These are phyloP conservation scores for Hippasteria phrygiana DNA, from an alignment of 53 echinoderm and acorn worm species.

Conservation along the genomic window DNA sequence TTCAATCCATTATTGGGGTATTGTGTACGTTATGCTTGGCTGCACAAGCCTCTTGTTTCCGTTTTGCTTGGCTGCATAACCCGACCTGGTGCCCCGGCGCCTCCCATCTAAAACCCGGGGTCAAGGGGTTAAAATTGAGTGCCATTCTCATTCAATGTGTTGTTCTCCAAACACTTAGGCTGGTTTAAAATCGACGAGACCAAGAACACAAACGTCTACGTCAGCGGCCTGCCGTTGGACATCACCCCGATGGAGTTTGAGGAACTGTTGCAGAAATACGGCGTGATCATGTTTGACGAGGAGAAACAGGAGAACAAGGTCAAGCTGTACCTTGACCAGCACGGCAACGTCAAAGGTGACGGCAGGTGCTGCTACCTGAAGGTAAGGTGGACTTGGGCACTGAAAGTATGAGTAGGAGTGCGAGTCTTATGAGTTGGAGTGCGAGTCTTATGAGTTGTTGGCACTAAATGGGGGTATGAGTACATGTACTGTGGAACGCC, in stretches of 20 bases:
- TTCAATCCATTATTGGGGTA: too few relatives aligned
- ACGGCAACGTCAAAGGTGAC: conserved; percentile 91
- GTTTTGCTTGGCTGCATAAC: too few relatives aligned
- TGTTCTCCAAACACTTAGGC: conserved; percentile 41
- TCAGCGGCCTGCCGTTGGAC: conserved; percentile 87
- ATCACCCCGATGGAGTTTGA: conserved; percentile 82
- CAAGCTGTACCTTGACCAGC: conserved; percentile 85
- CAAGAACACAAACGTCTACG: conserved; percentile 95
- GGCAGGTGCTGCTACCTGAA: conserved; percentile 95
- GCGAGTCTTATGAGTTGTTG: too few relatives aligned
- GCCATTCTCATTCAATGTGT: neutral
- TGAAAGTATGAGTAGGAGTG: too few relatives aligned
- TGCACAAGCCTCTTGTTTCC: too few relatives aligned
- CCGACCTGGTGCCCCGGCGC: too few relatives aligned
- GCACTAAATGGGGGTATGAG: too few relatives aligned
- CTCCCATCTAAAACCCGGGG: too few relatives aligned
- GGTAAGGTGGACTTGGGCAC: conserved; percentile 55
- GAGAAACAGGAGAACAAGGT: conserved; percentile 87
- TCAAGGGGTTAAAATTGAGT: neutral
- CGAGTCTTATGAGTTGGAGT: too few relatives aligned
- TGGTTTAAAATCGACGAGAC: conserved; percentile 91
- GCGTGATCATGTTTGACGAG: conserved; percentile 96
- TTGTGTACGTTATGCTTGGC: too few relatives aligned
- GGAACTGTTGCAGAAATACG: conserved; percentile 92
- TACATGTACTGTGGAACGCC: too few relatives aligned